Conservation (phyloP, 2,113 vertebrate genomes). For the Zosterops pallidus region DNA sequence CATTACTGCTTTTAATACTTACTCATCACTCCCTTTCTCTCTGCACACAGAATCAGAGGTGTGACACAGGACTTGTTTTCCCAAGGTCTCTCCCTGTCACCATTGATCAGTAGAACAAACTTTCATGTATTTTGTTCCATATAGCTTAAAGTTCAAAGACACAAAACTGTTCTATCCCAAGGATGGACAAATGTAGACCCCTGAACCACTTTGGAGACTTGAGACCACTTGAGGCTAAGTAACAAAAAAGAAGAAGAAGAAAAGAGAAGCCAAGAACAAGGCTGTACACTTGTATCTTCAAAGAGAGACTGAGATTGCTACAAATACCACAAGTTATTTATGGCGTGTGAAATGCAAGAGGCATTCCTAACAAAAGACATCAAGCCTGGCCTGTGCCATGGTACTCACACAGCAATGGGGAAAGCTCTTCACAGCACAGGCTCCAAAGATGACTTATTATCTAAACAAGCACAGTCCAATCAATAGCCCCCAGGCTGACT, state of each 20-base stretch:
- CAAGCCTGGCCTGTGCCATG: neutral
- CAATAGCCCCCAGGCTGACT: neutral
- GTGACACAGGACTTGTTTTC: neutral
- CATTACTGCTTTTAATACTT: neutral
- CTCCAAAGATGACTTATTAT: neutral
- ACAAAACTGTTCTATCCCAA: neutral
- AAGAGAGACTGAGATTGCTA: neutral
- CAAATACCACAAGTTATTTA: neutral
- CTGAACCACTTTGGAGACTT: neutral
- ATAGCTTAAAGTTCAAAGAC: neutral
- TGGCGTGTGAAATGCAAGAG: neutral
- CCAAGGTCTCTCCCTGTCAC: neutral
- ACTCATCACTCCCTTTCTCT: constrained; percentile 23
- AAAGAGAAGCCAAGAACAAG: neutral
- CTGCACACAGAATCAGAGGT: neutral
- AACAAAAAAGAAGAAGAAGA: neutral
- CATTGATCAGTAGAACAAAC: neutral
- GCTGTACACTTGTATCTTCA: neutral
- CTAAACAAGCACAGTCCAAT: neutral
- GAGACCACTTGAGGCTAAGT: neutral
- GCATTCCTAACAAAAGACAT: neutral
- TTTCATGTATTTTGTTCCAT: neutral
- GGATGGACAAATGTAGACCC: neutral
- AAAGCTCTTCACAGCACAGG: neutral
- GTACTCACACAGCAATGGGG: neutral